phyloP scores from a whole-genome alignment of 2,113 vertebrate genomes.

The Puntigrus tetrazona region DNA sequence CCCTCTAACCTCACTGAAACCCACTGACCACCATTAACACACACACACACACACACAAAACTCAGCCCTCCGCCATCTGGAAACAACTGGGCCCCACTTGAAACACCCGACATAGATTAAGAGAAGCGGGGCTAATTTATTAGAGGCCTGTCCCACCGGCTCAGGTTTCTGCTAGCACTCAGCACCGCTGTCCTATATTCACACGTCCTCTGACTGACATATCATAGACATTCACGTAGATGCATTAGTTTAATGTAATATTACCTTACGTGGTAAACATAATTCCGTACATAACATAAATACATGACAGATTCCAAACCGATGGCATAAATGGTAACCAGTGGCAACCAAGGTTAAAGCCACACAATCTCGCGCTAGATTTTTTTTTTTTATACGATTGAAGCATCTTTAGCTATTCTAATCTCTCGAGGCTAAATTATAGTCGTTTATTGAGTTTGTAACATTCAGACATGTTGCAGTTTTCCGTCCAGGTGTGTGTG shows the following conservation, averaged over 20 bases:
- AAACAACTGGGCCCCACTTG: conserved; percentile 39
- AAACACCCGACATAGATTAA: conserved; percentile 43
- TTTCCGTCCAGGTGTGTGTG: neutral
- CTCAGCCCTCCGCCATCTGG: conserved; percentile 53
- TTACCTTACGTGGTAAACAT: neutral
- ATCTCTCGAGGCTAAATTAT: neutral
- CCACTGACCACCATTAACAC: conserved; percentile 17
- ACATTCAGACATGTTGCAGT: neutral
- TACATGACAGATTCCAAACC: neutral
- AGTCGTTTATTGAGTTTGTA: neutral
- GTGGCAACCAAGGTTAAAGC: conserved; percentile 8
- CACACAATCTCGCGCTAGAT: neutral
- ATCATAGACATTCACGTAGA: neutral
- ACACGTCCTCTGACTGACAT: conserved; percentile 2
- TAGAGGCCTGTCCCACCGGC: conserved; percentile 21
- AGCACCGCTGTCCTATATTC: conserved; percentile 27
- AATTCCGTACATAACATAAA: too few relatives aligned
- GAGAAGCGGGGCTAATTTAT: conserved; percentile 18
- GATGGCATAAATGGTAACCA: neutral
- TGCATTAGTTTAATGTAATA: neutral
- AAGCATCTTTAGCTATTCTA: neutral
- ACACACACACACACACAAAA: conserved; percentile 21
- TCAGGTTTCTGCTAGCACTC: conserved; percentile 29
- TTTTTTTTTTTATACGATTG: neutral
- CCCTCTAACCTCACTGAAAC: conserved; percentile 16